Base-by-base conservation (phyloP, 2,888 invertebrate genomes). In the Caenorhabditis sp. region DNA sequence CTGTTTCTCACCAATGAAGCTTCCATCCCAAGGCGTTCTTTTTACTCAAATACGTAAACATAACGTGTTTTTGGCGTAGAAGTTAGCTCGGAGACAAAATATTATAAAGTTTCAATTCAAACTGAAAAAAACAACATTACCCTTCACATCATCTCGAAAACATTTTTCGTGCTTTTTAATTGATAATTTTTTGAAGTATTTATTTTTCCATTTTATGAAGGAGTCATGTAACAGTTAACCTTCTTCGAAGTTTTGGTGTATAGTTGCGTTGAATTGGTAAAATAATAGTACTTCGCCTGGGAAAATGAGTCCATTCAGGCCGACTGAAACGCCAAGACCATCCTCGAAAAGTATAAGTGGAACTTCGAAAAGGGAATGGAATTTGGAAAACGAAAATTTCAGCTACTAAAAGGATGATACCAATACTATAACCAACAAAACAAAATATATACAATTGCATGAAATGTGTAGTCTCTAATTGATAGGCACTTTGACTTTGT, bases 391-490 rank as follows among this genome's bases (percentile, higher is more conserved):
- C 26, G 17, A 68, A 23, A 5, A 73, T 61, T 51, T 73, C 72
- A 55, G 50, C 31, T 55, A 59, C 17, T 8, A 73, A 26, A 4
- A 63, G 53, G 0, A 66, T n/a, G 8, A 37, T 27, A 12, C 66
- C 69, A 1, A 66, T n/a, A 10, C 31, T 60, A 37, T 62, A 68
- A 17, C 50, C 17, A 1, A 73, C 23, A 1, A 69, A 14, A 19
- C 68, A 69, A 36, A 74, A 63, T 23, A 62, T 65, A 51, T 74
- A 77, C 1, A 77, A 62, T 26, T 70, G 67, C 26, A 70, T 37
- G 43, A 77, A 66, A 57, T 77, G 77, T 10, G 67, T 66, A 14
- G 73, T 65, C 51, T 66, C 51, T 1, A 77, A 62, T 17, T 17
- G 65, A 64, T 21, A 58, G 53, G 24, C 17, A 21, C 3, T 23